Evolutionary conservation across 2,888 invertebrate genomes (phyloP).

Genomic region (Rhyacophila evoluta): DNA sequence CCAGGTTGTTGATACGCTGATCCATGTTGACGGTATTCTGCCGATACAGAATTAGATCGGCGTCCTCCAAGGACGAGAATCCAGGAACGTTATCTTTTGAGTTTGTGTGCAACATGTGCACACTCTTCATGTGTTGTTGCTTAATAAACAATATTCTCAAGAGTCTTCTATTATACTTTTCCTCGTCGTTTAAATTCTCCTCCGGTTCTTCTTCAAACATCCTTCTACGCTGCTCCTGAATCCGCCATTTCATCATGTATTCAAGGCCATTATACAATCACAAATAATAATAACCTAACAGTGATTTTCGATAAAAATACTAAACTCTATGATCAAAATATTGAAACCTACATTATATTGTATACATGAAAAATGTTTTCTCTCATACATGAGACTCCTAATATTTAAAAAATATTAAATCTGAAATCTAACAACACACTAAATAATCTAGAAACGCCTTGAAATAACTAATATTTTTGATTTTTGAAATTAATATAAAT

Average conservation of each 20-base stretch:
- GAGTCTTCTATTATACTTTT: slow-evolving; percentile 71
- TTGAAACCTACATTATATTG: no score
- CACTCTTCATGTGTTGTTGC: slow-evolving; percentile 81
- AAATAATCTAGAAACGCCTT: no score
- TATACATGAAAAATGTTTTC: no score
- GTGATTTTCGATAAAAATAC: no score
- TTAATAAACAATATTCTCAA: slow-evolving; percentile 78
- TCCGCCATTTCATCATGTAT: background rate
- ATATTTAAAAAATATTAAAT: no score
- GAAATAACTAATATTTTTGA: no score
- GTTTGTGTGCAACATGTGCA: slow-evolving; percentile 87
- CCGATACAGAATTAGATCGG: slow-evolving; percentile 84
- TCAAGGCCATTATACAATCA: background rate
- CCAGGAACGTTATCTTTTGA: slow-evolving; percentile 72
- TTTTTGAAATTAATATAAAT: no score
- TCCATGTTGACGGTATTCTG: slow-evolving; percentile 87
- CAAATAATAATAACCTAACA: slow-evolving; percentile 51
- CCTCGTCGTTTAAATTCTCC: slow-evolving; percentile 67
- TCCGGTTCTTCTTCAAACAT: slow-evolving; percentile 80
- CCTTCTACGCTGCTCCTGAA: slow-evolving; percentile 79
- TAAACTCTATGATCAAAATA: no score
- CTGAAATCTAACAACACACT: no score
- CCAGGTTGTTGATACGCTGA: slow-evolving; percentile 86
- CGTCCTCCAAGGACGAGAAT: slow-evolving; percentile 79
- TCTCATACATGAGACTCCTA: no score